Evolutionary conservation across 1,140 invertebrate genomes (phyloP).

Genomic region (Drosophila chauvacae): DNA sequence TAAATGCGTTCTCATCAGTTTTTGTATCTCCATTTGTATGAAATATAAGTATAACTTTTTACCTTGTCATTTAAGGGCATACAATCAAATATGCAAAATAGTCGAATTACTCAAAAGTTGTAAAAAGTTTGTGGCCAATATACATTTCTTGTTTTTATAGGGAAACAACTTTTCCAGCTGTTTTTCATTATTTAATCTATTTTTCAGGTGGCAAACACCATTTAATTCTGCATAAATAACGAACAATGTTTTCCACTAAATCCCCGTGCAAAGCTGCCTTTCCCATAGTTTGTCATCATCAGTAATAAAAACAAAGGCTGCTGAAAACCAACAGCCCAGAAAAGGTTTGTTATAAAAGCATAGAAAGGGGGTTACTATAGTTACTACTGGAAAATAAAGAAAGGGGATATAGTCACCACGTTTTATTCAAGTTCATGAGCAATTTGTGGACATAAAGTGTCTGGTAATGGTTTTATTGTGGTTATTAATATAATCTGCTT

Average conservation of each 20-base stretch:
- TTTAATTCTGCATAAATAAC: conserved; percentile 38
- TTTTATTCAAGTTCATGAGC: conserved; percentile 29
- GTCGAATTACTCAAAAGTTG: conserved; percentile 1
- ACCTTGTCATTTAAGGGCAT: neutral
- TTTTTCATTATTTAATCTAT: neutral
- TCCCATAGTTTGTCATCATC: conserved; percentile 30
- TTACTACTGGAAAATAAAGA: neutral
- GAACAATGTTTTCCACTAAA: conserved; percentile 13
- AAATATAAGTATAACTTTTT: neutral
- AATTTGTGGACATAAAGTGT: conserved; percentile 52
- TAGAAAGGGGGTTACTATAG: neutral
- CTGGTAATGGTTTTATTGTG: conserved; percentile 47
- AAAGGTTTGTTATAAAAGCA: conserved; percentile 24
- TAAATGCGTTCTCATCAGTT: neutral
- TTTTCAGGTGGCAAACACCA: neutral
- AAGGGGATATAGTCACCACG: neutral
- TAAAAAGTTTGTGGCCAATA: neutral
- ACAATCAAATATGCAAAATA: conserved; percentile 34
- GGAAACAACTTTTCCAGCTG: neutral
- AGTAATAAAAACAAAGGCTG: conserved; percentile 17
- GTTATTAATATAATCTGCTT: conserved; percentile 46
- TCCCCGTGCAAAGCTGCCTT: neutral
- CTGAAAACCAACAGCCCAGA: conserved; percentile 13
- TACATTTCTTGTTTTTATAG: too few relatives aligned
- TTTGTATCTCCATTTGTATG: neutral